Evolutionary conservation across 2,113 vertebrate species (phyloP).

Genomic region (Eleginops maclovinus): DNA sequence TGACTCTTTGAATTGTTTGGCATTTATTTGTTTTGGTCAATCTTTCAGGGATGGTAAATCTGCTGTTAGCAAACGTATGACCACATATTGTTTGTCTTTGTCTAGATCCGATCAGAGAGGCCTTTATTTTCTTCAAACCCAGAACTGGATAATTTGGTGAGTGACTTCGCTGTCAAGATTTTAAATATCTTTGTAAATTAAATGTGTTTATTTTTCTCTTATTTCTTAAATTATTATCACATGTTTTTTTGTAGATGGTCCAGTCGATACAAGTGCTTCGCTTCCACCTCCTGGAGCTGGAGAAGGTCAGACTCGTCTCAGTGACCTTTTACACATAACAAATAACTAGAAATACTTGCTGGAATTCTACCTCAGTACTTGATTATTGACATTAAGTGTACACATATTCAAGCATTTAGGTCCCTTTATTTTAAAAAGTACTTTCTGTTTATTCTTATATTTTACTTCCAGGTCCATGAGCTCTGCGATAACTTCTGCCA

Average conservation of each 20-base stretch:
- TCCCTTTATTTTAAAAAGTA: neutral
- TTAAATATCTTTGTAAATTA: neutral
- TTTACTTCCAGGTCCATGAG: slow-evolving; percentile 90
- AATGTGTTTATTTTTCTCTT: neutral
- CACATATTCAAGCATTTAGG: neutral
- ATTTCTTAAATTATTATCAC: neutral
- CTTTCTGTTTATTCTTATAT: neutral
- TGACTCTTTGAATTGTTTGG: no score
- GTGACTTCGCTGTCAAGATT: slow-evolving; percentile 7
- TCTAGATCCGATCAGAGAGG: slow-evolving; percentile 75
- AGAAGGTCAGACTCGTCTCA: slow-evolving; percentile 86
- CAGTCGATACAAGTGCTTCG: slow-evolving; percentile 97
- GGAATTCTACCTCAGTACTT: neutral
- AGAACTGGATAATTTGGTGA: slow-evolving; percentile 80
- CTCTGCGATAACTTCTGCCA: slow-evolving; percentile 99
- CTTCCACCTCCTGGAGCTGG: slow-evolving; percentile 98
- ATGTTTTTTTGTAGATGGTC: slow-evolving; percentile 88
- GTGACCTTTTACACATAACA: no score
- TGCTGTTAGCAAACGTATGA: no score
- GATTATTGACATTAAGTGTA: neutral
- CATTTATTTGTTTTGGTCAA: no score
- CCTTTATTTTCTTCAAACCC: slow-evolving; percentile 74
- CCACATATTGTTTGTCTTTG: no score
- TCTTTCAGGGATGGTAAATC: no score
- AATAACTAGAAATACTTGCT: no score